Evolutionary conservation across 1,140 invertebrate species (phyloP).

Genomic region (Macrobrachium nipponense): DNA sequence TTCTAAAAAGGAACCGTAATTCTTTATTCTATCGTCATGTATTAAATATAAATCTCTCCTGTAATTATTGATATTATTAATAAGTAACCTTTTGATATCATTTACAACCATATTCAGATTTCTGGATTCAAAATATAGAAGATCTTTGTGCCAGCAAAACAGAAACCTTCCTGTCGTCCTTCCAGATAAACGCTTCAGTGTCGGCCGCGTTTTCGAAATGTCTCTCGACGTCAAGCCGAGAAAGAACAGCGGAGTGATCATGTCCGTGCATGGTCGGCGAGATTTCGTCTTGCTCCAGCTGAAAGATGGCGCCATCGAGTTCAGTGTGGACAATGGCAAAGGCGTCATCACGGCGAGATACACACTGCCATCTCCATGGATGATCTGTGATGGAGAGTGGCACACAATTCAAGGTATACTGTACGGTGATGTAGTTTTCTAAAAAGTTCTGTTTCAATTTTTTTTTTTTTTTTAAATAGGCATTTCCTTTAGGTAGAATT

Average conservation of each 20-base stretch:
- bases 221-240: slow-evolving; percentile 90
- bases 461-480: neutral
- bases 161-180: neutral
- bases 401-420: slow-evolving; percentile 85
- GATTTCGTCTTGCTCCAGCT: slow-evolving; percentile 91
- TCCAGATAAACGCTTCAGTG: slow-evolving; percentile 72
- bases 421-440: neutral
- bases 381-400: slow-evolving; percentile 94
- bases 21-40: too few species aligned
- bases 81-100: too few species aligned
- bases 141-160: too few species aligned
- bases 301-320: slow-evolving; percentile 81
- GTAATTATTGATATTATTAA: too few species aligned
- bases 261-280: slow-evolving; percentile 80
- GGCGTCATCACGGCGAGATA: slow-evolving; percentile 83
- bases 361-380: slow-evolving; percentile 77
- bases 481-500: slow-evolving; percentile 41
- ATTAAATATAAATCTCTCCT: too few species aligned
- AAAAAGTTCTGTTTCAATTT: slow-evolving; percentile 54
- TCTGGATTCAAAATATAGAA: neutral
- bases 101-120: too few species aligned
- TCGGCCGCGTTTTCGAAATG: slow-evolving; percentile 83
- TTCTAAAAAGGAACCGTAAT: too few species aligned
- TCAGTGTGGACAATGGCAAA: slow-evolving; percentile 86
- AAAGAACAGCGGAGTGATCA: slow-evolving; percentile 81